Base-by-base conservation (phyloP, 2,888 invertebrate species). In the Acleris emargana region DNA sequence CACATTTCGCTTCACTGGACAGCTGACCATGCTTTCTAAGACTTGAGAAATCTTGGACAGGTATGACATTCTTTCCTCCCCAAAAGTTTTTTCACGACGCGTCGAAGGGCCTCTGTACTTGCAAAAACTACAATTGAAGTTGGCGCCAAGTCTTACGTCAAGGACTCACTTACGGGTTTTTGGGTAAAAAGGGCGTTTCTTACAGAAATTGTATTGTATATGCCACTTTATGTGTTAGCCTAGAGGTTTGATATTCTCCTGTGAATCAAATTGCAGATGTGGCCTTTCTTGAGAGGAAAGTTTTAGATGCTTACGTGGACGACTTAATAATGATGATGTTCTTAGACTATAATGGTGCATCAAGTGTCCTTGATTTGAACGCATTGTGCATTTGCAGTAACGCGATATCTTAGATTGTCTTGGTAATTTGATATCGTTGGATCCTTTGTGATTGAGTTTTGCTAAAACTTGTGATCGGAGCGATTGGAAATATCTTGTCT, bases 121-220 rank as follows among this genome's bases (percentile, higher is more conserved):
- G 25, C 17, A 58, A 64, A 64, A 59, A n/a, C 32, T 32, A 42
- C 42, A 9, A 75, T 79, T 77, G 76, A 76, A 32, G 58, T 71
- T 76, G 83, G 82, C 82, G 82, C 82, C 82, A 80, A 80, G 78
- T 62, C 71, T 78, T 77, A 71, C 77, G 78, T 81, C 78, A 77
- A 70, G 62, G 58, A 58, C 69, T 2, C 69, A 73, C 73, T 70
- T 68, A 38, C 1, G 38, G 4, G 1, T 32, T 38, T 38, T 38
- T 38, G 13, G 3, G 38, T 13, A 38, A 38, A 38, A 38, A 38
- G 38, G 38, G 38, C 4, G 13, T 38, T 9, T 38, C 5, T 38
- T 38, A 38, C 13, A 38, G 38, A 38, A 38, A 3, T 38, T 38
- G 11, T 38, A 38, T 38, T 38, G 32, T 13, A 11, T 13, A 38